phyloP scores from a whole-genome alignment of 2,888 invertebrate species.

The Amiota minor region DNA sequence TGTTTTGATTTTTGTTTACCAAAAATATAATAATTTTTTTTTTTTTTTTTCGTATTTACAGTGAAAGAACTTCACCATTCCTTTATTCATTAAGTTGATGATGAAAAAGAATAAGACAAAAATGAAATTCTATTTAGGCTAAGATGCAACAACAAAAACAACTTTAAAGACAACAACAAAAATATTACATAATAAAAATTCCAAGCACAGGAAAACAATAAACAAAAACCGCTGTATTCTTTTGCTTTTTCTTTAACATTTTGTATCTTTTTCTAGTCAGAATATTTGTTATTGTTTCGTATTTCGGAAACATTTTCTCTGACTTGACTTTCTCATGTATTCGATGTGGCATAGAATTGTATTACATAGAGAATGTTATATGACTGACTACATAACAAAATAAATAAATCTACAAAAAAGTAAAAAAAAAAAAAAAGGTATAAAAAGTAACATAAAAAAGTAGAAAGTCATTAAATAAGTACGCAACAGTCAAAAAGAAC shows the following conservation, averaged over 20 bases:
- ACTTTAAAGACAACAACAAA: conserved; percentile 4
- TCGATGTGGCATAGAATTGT: not conserved
- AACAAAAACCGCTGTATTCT: not conserved
- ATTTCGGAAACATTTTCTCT: not conserved
- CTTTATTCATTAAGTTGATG: not conserved
- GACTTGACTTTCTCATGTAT: conserved; percentile 11
- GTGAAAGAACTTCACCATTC: conserved; percentile 18
- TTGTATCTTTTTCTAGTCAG: not conserved
- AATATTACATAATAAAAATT: conserved; percentile 22
- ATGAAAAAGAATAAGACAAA: not conserved
- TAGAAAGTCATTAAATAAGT: conserved; percentile 63
- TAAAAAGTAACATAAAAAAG: conserved; percentile 42
- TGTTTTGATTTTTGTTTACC: not conserved
- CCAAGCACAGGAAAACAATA: conserved; percentile 4
- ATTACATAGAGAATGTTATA: not conserved
- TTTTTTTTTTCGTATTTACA: not conserved
- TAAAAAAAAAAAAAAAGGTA: not conserved
- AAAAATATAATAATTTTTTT: not conserved
- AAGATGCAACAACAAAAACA: not conserved
- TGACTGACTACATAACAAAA: not conserved
- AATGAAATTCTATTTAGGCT: not conserved
- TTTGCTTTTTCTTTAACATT: not conserved
- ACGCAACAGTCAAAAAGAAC: conserved; percentile 37
- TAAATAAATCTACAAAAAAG: conserved; percentile 3
- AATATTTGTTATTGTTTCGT: not conserved